Evolutionary conservation across 2,797 vertebrate genomes (phyloP).

Genomic region (Melanotaenia parkinsoni): DNA sequence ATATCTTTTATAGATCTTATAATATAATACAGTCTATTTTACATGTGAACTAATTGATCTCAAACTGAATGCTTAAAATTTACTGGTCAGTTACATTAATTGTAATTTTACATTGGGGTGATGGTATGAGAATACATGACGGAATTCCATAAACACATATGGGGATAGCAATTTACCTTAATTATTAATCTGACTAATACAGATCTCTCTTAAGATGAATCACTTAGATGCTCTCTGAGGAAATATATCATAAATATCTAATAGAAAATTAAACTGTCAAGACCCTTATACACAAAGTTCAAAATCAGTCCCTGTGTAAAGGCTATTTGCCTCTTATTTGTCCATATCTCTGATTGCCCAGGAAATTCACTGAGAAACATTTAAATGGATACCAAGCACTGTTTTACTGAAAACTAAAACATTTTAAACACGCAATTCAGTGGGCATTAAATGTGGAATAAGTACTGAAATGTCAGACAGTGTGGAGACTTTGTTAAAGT

Average conservation of each 20-base stretch:
- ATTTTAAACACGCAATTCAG: neutral
- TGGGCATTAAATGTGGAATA: neutral
- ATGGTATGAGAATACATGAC: too few relatives aligned
- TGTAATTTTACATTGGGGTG: too few relatives aligned
- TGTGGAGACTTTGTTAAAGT: neutral
- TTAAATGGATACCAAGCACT: constrained; percentile 7
- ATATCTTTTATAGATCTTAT: too few relatives aligned
- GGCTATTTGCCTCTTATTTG: neutral
- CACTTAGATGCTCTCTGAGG: constrained; percentile 2
- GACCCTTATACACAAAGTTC: constrained; percentile 13
- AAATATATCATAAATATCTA: constrained; percentile 17
- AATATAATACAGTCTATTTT: too few relatives aligned
- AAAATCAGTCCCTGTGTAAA: neutral
- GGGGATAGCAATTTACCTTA: too few relatives aligned
- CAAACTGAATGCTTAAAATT: neutral
- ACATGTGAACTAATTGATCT: too few relatives aligned
- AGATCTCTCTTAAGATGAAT: constrained; percentile 1
- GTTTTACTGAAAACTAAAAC: neutral
- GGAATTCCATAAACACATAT: too few relatives aligned
- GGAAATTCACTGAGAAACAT: neutral
- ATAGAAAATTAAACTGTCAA: neutral
- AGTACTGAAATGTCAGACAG: neutral
- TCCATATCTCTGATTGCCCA: neutral
- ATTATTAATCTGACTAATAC: too few relatives aligned
- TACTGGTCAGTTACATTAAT: neutral